Evolutionary conservation across 1,140 invertebrate genomes (phyloP), one percentile per base, ranked within the genome.

Genomic region (Magallana gigas): DNA sequence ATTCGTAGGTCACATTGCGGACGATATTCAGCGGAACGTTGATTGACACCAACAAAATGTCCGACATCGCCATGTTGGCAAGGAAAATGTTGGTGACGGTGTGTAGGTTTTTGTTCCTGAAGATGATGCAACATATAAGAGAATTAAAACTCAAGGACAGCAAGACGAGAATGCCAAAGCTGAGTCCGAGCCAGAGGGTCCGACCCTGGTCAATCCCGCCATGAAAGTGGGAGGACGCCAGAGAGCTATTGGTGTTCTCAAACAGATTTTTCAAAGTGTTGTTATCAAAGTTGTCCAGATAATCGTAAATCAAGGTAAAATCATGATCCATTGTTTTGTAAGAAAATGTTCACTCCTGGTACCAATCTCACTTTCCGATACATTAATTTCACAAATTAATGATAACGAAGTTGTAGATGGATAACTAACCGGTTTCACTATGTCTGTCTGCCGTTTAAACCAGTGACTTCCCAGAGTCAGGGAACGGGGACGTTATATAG

Each of bases 21-120:
- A 90, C 88, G 85, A 95, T 94, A 88, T 95, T 95, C 56, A 95
- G 91, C 48, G 93, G 98, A 14, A 99, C 97, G 0, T 98, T 97
- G 89, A 99, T 96, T 2, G 97, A 95, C 92, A 98, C 99, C 29
- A 99, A 95, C 2, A 99, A 93, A 82, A 99, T 97, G 93, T 99
- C 98, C 56, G 98, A 98, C 29, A 99, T 95, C 0, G 98, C 98
- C 83, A 99, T 95, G 94, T 99, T 99, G 23, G 97, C 97, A 91
- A 99, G 99, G 95, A 99, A 99, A 68, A 98, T 96, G 94, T 99
- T 99, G 18, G 98, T 99, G 0, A 99, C 98, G 0, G 98, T 99
- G 93, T 98, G 98, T 98, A 99, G 99, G 36, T 97, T 96, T 57
- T 96, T 96, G 94, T 98, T 99, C 56, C 97, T 96, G 2, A 97